A percentile compares a stretch with the other conserved stretches of the same genome.
phyloP scores from a whole-genome alignment of 2,888 invertebrate species.

The Mythimna albipuncta region DNA sequence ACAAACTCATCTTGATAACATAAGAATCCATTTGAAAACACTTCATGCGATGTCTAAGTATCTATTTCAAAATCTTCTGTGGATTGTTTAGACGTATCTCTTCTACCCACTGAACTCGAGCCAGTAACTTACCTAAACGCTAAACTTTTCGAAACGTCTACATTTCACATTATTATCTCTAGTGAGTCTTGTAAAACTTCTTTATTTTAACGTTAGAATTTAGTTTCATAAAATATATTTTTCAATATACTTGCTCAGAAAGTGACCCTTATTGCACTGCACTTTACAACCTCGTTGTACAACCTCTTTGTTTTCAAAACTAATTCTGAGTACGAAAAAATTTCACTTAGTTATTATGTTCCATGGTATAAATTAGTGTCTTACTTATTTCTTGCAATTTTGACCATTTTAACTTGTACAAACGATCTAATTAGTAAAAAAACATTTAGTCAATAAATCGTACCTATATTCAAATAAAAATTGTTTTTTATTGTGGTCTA shows the following conservation, averaged over 20 bases:
- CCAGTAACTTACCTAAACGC: slow-evolving; percentile 45
- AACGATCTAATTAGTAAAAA: neutral
- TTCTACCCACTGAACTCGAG: slow-evolving; percentile 44
- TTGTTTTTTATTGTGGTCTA: too few relatives aligned
- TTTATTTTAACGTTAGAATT: slow-evolving; percentile 16
- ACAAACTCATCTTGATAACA: slow-evolving; percentile 48
- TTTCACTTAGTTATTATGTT: too few relatives aligned
- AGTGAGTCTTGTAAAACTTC: slow-evolving; percentile 16
- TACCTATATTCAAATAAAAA: too few relatives aligned
- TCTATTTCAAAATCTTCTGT: slow-evolving; percentile 67
- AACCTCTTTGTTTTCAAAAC: too few relatives aligned
- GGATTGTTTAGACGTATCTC: slow-evolving; percentile 63
- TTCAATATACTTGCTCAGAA: too few relatives aligned
- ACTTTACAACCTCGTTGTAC: too few relatives aligned
- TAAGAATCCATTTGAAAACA: slow-evolving; percentile 72
- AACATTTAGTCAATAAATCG: neutral
- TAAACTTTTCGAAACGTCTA: slow-evolving; percentile 38
- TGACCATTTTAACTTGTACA: too few relatives aligned
- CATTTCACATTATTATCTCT: slow-evolving; percentile 49
- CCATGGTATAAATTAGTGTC: too few relatives aligned
- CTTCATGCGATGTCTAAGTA: slow-evolving; percentile 74
- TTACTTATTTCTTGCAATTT: too few relatives aligned
- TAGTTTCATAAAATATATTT: neutral
- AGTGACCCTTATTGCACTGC: too few relatives aligned
- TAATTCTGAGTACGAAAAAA: too few relatives aligned